Evolutionary conservation across 2,888 invertebrate species (phyloP).

Genomic region (Hofmannophila pseudospretella): DNA sequence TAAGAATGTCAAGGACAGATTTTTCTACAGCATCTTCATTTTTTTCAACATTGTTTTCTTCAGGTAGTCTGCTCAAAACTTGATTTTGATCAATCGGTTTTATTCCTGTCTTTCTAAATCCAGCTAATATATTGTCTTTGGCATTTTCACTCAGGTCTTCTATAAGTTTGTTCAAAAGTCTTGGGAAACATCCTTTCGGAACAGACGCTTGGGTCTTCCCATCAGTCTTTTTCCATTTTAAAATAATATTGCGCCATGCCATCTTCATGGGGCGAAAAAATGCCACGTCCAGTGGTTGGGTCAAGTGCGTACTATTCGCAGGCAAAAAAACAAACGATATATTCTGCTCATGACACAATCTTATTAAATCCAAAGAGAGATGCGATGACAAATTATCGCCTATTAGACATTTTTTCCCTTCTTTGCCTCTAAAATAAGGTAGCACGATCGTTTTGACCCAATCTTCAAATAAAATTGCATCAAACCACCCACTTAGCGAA

Average conservation of each 20-base stretch:
- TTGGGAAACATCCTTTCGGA: conserved; percentile 20
- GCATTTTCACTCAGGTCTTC: conserved; percentile 9
- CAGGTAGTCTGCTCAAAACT: too few species aligned
- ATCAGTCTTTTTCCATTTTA: conserved; percentile 19
- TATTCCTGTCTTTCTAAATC: too few species aligned
- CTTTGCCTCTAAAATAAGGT: conserved; percentile 20
- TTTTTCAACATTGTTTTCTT: too few species aligned
- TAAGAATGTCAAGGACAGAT: too few species aligned
- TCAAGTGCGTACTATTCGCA: conserved; percentile 29
- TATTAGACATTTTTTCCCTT: conserved; percentile 35
- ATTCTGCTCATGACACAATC: conserved; percentile 29
- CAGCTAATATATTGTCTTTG: conserved; percentile 14
- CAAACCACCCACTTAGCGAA: conserved; percentile 43
- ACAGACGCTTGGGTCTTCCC: conserved; percentile 11
- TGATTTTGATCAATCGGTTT: too few species aligned
- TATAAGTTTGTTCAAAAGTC: conserved; percentile 14
- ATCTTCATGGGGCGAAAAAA: conserved; percentile 13
- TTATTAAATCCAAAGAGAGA: conserved; percentile 24
- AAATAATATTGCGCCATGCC: conserved; percentile 9
- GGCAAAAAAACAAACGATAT: conserved; percentile 27
- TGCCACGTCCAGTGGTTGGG: conserved; percentile 35
- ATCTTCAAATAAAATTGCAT: conserved; percentile 32
- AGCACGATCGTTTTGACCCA: conserved; percentile 28
- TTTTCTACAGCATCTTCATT: too few species aligned
- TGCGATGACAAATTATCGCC: conserved; percentile 45